These are phyloP conservation scores for Tetragnatha versicolor DNA, from an alignment of 1,140 invertebrate species.

Conservation along the genomic window DNA sequence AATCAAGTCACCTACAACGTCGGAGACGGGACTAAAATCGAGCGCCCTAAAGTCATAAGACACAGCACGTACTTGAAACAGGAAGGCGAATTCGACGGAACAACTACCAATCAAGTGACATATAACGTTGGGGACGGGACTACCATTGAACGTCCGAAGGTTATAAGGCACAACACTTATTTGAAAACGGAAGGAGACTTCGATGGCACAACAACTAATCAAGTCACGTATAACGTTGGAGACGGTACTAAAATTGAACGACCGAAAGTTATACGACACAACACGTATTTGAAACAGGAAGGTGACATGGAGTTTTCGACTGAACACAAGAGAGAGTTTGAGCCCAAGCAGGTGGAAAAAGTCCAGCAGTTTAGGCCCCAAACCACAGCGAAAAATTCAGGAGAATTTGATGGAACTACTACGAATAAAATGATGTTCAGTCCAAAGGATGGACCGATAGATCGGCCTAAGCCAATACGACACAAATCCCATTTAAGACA, in stretches of 20 bases:
- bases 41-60: slow-evolving; percentile 39
- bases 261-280: slow-evolving; percentile 28
- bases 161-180: slow-evolving; percentile 38
- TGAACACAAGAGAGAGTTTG: slow-evolving; percentile 38
- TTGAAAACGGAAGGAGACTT: slow-evolving; percentile 1
- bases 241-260: slow-evolving; percentile 26
- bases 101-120: slow-evolving; percentile 49
- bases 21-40: too few relatives aligned
- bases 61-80: slow-evolving; percentile 29
- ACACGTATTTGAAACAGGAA: slow-evolving; percentile 41
- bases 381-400: slow-evolving; percentile 28
- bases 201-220: slow-evolving; percentile 9
- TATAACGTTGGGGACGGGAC: slow-evolving; percentile 24
- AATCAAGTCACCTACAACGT: too few relatives aligned
- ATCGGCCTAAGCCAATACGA: slow-evolving; percentile 59
- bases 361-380: slow-evolving; percentile 37
- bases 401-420: slow-evolving; percentile 51
- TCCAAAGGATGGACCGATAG: neutral
- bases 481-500: slow-evolving; percentile 61
- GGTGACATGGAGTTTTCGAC: slow-evolving; percentile 52
- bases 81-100: slow-evolving; percentile 51
- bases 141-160: slow-evolving; percentile 12
- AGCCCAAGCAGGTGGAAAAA: slow-evolving; percentile 1
- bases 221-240: slow-evolving; percentile 22
- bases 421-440: slow-evolving; percentile 46